Conservation (phyloP, 2,888 invertebrate species). For the Desoria tigrina region DNA sequence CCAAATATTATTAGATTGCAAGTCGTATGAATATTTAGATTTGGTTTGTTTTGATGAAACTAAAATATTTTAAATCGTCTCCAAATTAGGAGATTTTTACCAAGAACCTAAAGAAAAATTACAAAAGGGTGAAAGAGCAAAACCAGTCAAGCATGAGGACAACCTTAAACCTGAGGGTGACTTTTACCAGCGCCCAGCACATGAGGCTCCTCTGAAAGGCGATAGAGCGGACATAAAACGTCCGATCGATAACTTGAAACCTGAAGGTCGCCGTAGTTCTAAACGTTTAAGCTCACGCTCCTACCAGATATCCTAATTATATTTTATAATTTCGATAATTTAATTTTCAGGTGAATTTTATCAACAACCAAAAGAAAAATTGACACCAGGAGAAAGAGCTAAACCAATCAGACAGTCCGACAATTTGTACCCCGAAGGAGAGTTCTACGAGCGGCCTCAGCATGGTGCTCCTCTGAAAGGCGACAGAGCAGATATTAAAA, state of each 20-base stretch:
- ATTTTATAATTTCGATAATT: not conserved
- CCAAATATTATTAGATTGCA: no score
- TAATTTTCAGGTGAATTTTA: slow-evolving; percentile 62
- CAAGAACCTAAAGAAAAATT: slow-evolving; percentile 59
- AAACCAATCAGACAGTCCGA: slow-evolving; percentile 58
- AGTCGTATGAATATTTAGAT: no score
- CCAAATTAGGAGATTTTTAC: slow-evolving; percentile 66
- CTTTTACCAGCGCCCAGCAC: slow-evolving; percentile 60
- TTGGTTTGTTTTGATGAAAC: no score
- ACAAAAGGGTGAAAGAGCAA: slow-evolving; percentile 60
- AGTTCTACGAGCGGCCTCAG: no score
- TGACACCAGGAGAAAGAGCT: slow-evolving; percentile 49
- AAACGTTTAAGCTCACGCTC: no score
- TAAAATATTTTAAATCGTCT: no score
- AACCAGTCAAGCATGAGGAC: slow-evolving; percentile 58
- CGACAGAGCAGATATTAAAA: slow-evolving; percentile 55
- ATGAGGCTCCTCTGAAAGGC: slow-evolving; percentile 57
- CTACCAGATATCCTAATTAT: not conserved
- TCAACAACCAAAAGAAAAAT: slow-evolving; percentile 58
- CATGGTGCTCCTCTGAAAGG: no score
- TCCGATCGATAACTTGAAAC: slow-evolving; percentile 56
- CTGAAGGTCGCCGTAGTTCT: no score
- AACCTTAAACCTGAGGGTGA: slow-evolving; percentile 66
- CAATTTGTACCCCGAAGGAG: no score
- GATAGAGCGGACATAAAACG: no score